Evolutionary conservation across 2,888 invertebrate species (phyloP).

Genomic region (Apodemia duryi): DNA sequence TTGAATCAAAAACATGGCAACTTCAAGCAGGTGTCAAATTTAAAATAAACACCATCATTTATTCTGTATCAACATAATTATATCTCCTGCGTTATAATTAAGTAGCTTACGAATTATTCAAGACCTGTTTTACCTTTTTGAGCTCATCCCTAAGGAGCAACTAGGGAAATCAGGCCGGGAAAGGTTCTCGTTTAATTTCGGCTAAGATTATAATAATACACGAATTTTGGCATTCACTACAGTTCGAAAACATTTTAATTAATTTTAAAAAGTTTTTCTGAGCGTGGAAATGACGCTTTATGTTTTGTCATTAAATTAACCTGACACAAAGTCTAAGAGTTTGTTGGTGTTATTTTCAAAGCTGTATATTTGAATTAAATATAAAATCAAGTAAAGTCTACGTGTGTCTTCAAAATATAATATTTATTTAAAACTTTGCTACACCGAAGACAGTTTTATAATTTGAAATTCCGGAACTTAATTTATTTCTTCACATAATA

Average conservation of each 20-base stretch:
- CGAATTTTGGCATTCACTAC: background rate
- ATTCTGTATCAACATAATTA: background rate
- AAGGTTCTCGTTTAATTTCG: slow-evolving; percentile 6
- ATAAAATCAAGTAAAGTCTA: no score
- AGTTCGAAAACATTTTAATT: background rate
- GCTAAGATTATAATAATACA: slow-evolving; percentile 5
- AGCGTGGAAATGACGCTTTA: no score
- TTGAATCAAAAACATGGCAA: background rate
- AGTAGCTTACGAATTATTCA: slow-evolving; percentile 10
- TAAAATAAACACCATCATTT: background rate
- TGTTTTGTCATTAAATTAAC: no score
- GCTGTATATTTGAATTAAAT: no score
- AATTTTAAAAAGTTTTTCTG: background rate
- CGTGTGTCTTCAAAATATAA: no score
- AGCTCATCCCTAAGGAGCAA: slow-evolving; percentile 5
- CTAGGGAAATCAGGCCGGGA: slow-evolving; percentile 5
- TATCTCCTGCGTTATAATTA: slow-evolving; percentile 4
- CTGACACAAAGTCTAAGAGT: no score
- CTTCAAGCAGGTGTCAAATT: background rate
- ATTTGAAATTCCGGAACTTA: no score
- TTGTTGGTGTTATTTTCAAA: no score
- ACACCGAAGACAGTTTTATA: no score
- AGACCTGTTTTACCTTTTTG: slow-evolving; percentile 8
- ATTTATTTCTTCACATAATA: no score
- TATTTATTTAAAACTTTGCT: no score